Percentiles rank a stretch among this genome's conserved stretches.
Conservation (phyloP, 2,888 invertebrate species). For the Cylindroiulus punctatus region DNA sequence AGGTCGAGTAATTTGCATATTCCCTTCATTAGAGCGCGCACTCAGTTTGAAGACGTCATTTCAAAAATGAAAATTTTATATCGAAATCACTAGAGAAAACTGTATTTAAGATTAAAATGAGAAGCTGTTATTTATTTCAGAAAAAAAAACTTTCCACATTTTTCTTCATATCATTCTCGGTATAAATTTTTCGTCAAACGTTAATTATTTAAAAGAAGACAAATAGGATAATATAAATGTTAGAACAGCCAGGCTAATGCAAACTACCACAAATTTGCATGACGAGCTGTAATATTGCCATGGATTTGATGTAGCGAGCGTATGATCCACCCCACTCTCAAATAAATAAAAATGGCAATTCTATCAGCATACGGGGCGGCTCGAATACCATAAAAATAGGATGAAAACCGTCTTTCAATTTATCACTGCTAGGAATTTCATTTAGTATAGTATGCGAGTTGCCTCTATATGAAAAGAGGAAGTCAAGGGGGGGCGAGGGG, state of each 20-base stretch:
- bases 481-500: conserved; percentile 4
- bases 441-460: conserved; percentile 28
- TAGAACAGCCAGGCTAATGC: too few species aligned
- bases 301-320: not conserved
- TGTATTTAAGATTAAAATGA: too few species aligned
- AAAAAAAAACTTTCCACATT: not conserved
- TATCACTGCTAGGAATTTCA: conserved; percentile 18
- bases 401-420: conserved; percentile 18
- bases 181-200: not conserved
- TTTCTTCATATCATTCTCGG: not conserved
- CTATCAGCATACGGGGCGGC: conserved; percentile 9
- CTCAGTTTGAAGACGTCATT: too few species aligned
- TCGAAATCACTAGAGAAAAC: too few species aligned
- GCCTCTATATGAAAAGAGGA: conserved; percentile 12
- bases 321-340: not conserved
- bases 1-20: too few species aligned
- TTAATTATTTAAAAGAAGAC: not conserved
- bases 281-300: not conserved
- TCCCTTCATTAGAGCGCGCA: too few species aligned
- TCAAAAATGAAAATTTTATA: too few species aligned
- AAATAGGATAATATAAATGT: not conserved
- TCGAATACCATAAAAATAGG: conserved; percentile 18
- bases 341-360: conserved; percentile 18
- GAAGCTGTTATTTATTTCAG: too few species aligned
- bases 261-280: not conserved